Conservation (phyloP, 2,113 vertebrate genomes). For the Dicerorhinus sumatrensis region DNA sequence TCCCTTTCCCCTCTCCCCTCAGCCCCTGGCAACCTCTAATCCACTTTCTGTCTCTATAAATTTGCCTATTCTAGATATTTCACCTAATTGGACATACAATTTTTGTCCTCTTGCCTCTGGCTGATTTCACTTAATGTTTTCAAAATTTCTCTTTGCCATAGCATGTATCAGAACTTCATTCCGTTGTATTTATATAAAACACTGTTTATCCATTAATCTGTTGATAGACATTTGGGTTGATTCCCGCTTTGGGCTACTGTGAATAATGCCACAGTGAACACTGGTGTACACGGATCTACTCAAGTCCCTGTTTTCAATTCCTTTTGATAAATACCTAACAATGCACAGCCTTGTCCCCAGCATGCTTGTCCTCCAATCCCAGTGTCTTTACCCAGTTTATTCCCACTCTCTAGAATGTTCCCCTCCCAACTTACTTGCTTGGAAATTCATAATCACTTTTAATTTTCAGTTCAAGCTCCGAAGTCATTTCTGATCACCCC, state of each 20-base stretch:
- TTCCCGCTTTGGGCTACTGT: not conserved
- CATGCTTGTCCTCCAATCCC: not conserved
- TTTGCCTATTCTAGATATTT: not conserved
- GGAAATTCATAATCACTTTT: not conserved
- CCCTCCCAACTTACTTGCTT: not conserved
- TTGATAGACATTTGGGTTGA: accelerated
- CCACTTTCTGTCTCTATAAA: not conserved
- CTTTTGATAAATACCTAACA: not conserved
- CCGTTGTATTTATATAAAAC: accelerated
- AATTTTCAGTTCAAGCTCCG: not conserved
- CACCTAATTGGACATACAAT: not conserved
- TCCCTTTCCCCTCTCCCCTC: accelerated
- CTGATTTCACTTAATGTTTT: not conserved
- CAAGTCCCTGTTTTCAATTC: not conserved
- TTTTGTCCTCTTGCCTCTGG: not conserved
- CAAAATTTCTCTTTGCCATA: accelerated
- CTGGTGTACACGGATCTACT: no score
- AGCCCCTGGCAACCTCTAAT: not conserved
- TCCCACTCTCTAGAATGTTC: not conserved
- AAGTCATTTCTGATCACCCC: not conserved
- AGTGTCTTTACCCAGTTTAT: not conserved
- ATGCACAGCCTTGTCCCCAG: not conserved
- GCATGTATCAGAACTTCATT: accelerated
- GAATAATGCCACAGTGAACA: not conserved
- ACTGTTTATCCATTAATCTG: not conserved